These are phyloP conservation scores for Lasioglossum lativentre DNA, from an alignment of 2,888 invertebrate genomes.

Conservation along the genomic window DNA sequence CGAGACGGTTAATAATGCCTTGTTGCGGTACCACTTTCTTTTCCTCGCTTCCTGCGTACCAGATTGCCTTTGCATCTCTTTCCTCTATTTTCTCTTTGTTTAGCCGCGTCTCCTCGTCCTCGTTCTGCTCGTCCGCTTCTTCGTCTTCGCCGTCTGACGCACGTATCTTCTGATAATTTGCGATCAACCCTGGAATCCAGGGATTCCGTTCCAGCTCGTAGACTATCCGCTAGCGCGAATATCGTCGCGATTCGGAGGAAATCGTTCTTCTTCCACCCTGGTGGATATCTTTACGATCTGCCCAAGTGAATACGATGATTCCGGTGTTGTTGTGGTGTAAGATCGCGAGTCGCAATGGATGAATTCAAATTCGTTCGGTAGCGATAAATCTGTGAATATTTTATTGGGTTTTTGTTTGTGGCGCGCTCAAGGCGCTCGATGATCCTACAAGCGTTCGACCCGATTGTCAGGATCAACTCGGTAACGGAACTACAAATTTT, in stretches of 20 bases:
- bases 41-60: slow-evolving; percentile 44
- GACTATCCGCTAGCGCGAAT: slow-evolving; percentile 36
- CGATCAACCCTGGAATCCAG: slow-evolving; percentile 62
- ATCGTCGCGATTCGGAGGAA: slow-evolving; percentile 45
- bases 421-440: background rate
- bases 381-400: background rate
- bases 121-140: slow-evolving; percentile 30
- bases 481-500: too few species aligned
- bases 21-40: slow-evolving; percentile 67
- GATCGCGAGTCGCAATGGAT: background rate
- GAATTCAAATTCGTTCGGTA: background rate
- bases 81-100: slow-evolving; percentile 4
- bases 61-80: slow-evolving; percentile 39
- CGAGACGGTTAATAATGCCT: slow-evolving; percentile 72
- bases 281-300: slow-evolving; percentile 13
- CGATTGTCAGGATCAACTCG: too few species aligned
- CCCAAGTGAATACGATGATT: background rate
- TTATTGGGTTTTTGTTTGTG: background rate
- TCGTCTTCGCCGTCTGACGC: slow-evolving; percentile 35
- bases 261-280: slow-evolving; percentile 32
- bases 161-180: slow-evolving; percentile 65
- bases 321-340: background rate
- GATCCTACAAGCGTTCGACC: too few species aligned
- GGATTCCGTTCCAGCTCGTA: slow-evolving; percentile 72
- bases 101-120: slow-evolving; percentile 11